These are phyloP conservation scores for Augiades crinisus DNA, from an alignment of 2,888 invertebrate species.

Conservation along the genomic window DNA sequence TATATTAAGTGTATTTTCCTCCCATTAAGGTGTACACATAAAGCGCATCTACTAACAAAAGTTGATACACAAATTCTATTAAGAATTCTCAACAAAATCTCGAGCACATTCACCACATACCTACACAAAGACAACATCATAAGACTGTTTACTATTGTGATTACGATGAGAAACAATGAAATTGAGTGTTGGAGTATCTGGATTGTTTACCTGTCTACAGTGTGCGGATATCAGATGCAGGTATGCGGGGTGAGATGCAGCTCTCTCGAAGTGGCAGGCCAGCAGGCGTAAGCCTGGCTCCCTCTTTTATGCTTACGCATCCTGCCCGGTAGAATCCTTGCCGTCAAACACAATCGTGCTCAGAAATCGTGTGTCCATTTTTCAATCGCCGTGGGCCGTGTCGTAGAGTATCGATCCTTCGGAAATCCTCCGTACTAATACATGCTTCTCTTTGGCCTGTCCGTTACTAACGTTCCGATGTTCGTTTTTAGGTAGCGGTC, in stretches of 20 bases:
- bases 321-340: constrained; percentile 67
- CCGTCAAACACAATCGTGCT: constrained; percentile 68
- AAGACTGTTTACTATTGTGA: constrained; percentile 15
- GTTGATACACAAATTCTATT: constrained; percentile 3
- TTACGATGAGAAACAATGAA: constrained; percentile 8
- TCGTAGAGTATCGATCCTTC: constrained; percentile 72
- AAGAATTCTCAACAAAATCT: constrained; percentile 9
- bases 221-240: constrained; percentile 67
- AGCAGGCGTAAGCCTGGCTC: constrained; percentile 73
- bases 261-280: constrained; percentile 67
- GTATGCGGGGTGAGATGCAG: constrained; percentile 56
- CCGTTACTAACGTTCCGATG: constrained; percentile 69
- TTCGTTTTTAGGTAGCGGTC: constrained; percentile 54
- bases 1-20: neutral
- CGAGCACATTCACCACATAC: constrained; percentile 14
- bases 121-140: neutral
- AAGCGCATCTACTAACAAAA: constrained; percentile 20
- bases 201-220: constrained; percentile 50
- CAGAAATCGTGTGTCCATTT: constrained; percentile 77
- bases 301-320: constrained; percentile 80
- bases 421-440: constrained; percentile 65
- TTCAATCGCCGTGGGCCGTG: constrained; percentile 76
- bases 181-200: neutral
- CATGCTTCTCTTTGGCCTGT: constrained; percentile 79
- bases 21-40: neutral